Evolutionary conservation across 2,888 invertebrate genomes (phyloP).

Genomic region (Galeruca laticollis): DNA sequence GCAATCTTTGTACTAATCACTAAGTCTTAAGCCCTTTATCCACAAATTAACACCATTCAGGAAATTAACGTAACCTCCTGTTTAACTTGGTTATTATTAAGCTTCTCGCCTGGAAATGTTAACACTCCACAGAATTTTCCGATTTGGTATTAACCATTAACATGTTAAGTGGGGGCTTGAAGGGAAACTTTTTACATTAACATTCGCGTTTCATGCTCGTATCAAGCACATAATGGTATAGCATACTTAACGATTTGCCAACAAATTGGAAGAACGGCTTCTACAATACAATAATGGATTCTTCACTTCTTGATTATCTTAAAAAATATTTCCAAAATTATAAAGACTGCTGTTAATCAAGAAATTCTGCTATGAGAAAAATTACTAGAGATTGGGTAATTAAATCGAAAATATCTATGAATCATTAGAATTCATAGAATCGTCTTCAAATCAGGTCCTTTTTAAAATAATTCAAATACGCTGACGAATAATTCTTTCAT

Average conservation of each 20-base stretch:
- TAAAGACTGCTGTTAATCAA: too few relatives aligned
- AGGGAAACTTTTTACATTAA: conserved; percentile 39
- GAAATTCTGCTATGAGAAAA: too few relatives aligned
- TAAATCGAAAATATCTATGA: too few relatives aligned
- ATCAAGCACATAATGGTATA: conserved; percentile 19
- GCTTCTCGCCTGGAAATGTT: conserved; percentile 26
- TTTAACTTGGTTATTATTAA: conserved; percentile 25
- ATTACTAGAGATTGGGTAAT: too few relatives aligned
- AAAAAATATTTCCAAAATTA: too few relatives aligned
- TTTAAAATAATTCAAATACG: too few relatives aligned
- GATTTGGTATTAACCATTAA: conserved; percentile 40
- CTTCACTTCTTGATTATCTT: neutral
- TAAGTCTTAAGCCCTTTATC: neutral
- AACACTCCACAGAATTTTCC: conserved; percentile 37
- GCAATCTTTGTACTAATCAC: neutral
- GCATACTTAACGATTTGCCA: conserved; percentile 18
- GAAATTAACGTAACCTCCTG: conserved; percentile 25
- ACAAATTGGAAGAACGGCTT: conserved; percentile 20
- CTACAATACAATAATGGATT: conserved; percentile 5
- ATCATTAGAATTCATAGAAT: too few relatives aligned
- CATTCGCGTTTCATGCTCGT: conserved; percentile 18
- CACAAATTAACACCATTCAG: conserved; percentile 11
- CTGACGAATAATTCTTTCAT: too few relatives aligned
- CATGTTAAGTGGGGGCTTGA: conserved; percentile 32
- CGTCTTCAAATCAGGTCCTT: too few relatives aligned